Evolutionary conservation across 1,140 invertebrate genomes (phyloP).

Genomic region (Megalonaias nervosa): DNA sequence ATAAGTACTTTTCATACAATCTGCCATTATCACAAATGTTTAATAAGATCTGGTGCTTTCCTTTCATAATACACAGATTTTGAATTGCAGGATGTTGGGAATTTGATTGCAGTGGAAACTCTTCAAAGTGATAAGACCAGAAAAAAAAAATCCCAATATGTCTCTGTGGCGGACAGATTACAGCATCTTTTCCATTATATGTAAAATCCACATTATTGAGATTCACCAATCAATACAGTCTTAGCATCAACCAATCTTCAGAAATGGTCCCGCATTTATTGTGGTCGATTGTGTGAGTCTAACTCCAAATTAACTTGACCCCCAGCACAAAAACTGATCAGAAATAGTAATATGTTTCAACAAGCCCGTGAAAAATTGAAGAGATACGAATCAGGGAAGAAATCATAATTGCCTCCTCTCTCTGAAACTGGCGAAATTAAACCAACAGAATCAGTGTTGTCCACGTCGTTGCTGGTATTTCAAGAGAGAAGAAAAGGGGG

Average conservation of each 20-base stretch:
- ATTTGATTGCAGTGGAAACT: conserved; percentile 28
- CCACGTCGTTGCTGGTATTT: no score
- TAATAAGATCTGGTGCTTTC: conserved; percentile 38
- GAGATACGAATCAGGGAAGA: no score
- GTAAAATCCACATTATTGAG: conserved; percentile 37
- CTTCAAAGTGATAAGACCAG: conserved; percentile 17
- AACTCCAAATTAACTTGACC: conserved; percentile 4
- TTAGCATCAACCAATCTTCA: no score
- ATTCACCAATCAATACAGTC: not conserved
- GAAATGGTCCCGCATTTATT: no score
- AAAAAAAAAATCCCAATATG: conserved; percentile 29
- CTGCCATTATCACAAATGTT: conserved; percentile 36
- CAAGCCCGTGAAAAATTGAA: no score
- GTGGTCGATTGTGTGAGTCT: no score
- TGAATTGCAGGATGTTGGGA: conserved; percentile 26
- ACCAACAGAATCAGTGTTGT: no score
- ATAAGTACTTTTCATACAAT: conserved; percentile 43
- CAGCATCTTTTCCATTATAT: conserved; percentile 31
- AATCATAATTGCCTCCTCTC: no score
- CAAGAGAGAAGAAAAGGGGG: no score
- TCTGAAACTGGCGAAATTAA: no score
- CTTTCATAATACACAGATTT: conserved; percentile 40
- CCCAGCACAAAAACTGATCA: conserved; percentile 16
- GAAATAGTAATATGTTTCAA: conserved; percentile 32
- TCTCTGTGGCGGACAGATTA: conserved; percentile 21